Base-by-base conservation (phyloP, 2,797 vertebrate genomes). In the Urosaurus nigricauda region DNA sequence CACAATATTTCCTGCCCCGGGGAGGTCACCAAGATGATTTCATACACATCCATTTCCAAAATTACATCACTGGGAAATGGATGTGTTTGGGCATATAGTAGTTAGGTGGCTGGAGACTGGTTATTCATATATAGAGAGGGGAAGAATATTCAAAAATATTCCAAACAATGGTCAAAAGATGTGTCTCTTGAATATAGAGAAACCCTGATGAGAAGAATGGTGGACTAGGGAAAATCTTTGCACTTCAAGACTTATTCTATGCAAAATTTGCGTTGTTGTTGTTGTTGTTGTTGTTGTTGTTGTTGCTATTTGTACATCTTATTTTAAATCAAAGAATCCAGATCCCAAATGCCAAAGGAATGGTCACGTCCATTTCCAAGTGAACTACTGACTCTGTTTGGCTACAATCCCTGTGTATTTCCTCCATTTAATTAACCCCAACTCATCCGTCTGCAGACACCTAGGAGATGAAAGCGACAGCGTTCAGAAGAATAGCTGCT, bases 381-480 rank as follows among this genome's bases (percentile, higher is more conserved):
- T 12, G 16, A 6, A 79, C 24, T 32, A 0, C 14, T 7, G 53
- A 16, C 26, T 74, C 58, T 79, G 19, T 32, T 53, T 78, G 63
- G 8, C 65, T 2, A 1, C 4, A 0, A 77, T 80, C 65, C 37
- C 5, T 24, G 2, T 2, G 16, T 0, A 0, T 24, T 87, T 17
- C 56, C 35, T 26, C 24, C 11, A n/a, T 12, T 83, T 77, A 70
- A 75, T 75, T 85, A 80, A 12, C 89, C 40, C 4, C 63, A 83
- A 70, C 53, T 53, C 19, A 87, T 83, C 74, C 77, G 74, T 86
- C 77, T 40, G 63, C 14, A 87, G 88, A 86, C 79, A 80, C 68
- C 86, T 87, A 84, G 43, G 77, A 88, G 92, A 86, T 83, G 71
- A 85, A 84, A 65, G 47, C 14, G 26, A 40, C 14, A 19, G n/a